Evolutionary conservation across 2,113 vertebrate genomes (phyloP).

Genomic region (Phalacrocorax pelagicus): DNA sequence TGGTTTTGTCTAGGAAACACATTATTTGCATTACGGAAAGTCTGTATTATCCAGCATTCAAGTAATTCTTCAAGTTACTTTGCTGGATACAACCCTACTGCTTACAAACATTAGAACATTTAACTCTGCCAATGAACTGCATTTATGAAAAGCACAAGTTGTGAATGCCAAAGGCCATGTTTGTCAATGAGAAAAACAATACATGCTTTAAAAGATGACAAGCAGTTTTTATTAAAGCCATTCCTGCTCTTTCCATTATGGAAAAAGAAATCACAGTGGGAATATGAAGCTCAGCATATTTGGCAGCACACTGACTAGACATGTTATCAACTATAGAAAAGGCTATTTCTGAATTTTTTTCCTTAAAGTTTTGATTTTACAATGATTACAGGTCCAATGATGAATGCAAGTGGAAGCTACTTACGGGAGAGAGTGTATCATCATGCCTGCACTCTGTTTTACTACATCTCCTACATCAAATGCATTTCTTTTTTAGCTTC

Average conservation of each 20-base stretch:
- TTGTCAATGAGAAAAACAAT: not conserved
- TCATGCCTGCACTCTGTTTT: not conserved
- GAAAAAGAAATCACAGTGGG: not conserved
- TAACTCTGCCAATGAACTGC: not conserved
- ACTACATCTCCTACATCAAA: not conserved
- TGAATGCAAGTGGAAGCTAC: not conserved
- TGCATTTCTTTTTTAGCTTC: not conserved
- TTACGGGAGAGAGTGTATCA: not conserved
- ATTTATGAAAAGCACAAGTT: conserved; percentile 15
- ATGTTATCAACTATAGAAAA: not conserved
- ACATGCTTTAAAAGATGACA: not conserved
- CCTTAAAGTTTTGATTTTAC: not conserved
- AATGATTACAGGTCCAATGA: not conserved
- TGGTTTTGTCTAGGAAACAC: not conserved
- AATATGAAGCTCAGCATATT: not conserved
- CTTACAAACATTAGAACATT: not conserved
- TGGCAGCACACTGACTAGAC: not conserved
- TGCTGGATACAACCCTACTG: not conserved
- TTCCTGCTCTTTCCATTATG: not conserved
- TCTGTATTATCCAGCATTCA: not conserved
- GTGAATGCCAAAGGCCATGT: not conserved
- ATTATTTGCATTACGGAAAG: not conserved
- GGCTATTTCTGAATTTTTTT: not conserved
- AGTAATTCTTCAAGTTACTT: not conserved
- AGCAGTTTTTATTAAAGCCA: not conserved